phyloP scores from a whole-genome alignment of 2,888 invertebrate species.

The Crepidodera aurea region DNA sequence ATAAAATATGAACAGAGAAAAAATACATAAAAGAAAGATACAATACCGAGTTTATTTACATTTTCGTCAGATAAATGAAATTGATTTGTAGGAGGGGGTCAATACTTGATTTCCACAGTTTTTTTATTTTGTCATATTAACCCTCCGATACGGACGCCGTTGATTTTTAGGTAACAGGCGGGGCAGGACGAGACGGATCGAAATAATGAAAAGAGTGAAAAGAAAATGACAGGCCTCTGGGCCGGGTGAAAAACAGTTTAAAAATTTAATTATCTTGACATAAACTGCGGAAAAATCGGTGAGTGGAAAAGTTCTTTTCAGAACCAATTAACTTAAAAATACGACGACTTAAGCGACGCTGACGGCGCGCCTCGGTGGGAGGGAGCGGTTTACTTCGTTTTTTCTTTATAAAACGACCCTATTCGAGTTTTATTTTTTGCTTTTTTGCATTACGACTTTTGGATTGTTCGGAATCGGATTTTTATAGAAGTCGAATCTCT shows the following conservation, averaged over 20 bases:
- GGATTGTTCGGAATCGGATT: too few relatives aligned
- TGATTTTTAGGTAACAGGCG: too few relatives aligned
- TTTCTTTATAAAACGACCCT: conserved; percentile 38
- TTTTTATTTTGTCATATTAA: too few relatives aligned
- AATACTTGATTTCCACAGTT: too few relatives aligned
- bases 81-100: too few relatives aligned
- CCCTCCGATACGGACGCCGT: too few relatives aligned
- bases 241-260: conserved; percentile 55
- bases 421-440: conserved; percentile 23
- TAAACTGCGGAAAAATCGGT: conserved; percentile 58
- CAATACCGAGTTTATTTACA: too few relatives aligned
- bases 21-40: too few relatives aligned
- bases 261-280: conserved; percentile 60
- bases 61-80: too few relatives aligned
- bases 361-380: too few relatives aligned
- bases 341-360: conserved; percentile 38
- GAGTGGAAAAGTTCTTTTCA: conserved; percentile 59
- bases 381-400: conserved; percentile 31
- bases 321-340: conserved; percentile 58
- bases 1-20: too few relatives aligned
- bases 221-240: conserved; percentile 28
- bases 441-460: not conserved
- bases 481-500: too few relatives aligned
- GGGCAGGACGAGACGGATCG: conserved; percentile 25
- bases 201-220: conserved; percentile 38